Evolutionary conservation across 2,797 vertebrate genomes (phyloP).

Genomic region (Micropoecilia bifurca): DNA sequence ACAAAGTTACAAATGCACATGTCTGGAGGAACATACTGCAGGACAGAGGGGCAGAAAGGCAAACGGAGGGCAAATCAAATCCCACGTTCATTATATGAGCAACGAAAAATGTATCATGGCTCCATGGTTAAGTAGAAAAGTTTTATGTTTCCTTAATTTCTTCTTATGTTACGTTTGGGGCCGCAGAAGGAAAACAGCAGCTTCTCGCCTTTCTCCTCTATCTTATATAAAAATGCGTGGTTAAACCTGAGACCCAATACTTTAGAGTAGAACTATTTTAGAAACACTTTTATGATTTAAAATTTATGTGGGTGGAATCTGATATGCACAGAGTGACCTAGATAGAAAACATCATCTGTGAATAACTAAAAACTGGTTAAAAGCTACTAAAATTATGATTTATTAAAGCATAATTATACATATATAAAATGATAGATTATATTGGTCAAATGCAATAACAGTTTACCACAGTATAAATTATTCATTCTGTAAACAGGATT

Average conservation of each 20-base stretch:
- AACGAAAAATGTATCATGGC: conserved; percentile 10
- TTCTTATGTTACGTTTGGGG: conserved; percentile 9
- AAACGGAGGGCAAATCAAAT: neutral
- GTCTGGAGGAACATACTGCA: conserved; percentile 96
- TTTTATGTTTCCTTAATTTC: conserved; percentile 15
- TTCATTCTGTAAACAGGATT: neutral
- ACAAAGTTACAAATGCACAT: conserved; percentile 97
- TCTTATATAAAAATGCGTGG: neutral
- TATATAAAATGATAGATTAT: neutral
- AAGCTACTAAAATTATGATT: conserved; percentile 6
- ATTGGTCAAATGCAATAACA: neutral
- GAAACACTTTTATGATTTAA: conserved; percentile 6
- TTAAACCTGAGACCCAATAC: conserved; percentile 1
- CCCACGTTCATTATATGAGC: conserved; percentile 16
- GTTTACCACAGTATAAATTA: neutral
- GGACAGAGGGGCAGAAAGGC: neutral
- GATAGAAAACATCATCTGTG: conserved; percentile 4
- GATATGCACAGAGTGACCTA: conserved; percentile 1
- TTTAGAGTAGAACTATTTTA: neutral
- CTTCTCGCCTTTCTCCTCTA: neutral
- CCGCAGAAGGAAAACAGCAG: neutral
- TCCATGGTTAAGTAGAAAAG: conserved; percentile 15
- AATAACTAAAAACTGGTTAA: neutral
- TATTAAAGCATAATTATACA: conserved; percentile 11
- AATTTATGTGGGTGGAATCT: neutral